phyloP scores from a whole-genome alignment of 2,888 invertebrate species.

The Pseudeuparius sepicola region DNA sequence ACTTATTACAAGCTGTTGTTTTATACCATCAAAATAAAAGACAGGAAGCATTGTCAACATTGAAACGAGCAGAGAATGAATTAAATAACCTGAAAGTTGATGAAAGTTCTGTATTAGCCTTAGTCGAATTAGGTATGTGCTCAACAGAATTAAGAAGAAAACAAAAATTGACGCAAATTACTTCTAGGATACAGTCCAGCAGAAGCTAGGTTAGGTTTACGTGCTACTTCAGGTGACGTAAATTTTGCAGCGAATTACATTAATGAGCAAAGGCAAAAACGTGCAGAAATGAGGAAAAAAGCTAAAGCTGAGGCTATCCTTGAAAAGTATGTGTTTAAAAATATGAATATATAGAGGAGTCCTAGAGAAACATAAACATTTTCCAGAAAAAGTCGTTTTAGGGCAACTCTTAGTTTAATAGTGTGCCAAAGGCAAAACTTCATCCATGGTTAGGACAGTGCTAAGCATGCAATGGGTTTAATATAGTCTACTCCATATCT shows the following conservation, averaged over 20 bases:
- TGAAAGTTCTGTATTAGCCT: slow-evolving; percentile 41
- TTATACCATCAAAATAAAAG: slow-evolving; percentile 66
- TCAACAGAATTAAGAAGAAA: slow-evolving; percentile 1
- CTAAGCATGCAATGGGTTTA: too few relatives aligned
- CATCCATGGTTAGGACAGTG: too few relatives aligned
- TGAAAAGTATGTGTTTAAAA: slow-evolving; percentile 28
- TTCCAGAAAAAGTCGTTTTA: too few relatives aligned
- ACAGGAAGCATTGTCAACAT: slow-evolving; percentile 48
- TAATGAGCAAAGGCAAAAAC: slow-evolving; percentile 44
- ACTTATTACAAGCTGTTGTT: slow-evolving; percentile 70
- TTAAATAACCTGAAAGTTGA: slow-evolving; percentile 53
- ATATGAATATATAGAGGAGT: too few relatives aligned
- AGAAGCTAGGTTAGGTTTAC: slow-evolving; percentile 62
- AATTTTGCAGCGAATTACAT: slow-evolving; percentile 57
- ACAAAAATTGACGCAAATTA: not conserved
- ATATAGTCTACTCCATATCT: too few relatives aligned
- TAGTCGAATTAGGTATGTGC: slow-evolving; percentile 48
- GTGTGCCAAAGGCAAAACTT: too few relatives aligned
- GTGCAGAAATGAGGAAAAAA: slow-evolving; percentile 41
- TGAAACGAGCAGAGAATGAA: slow-evolving; percentile 55
- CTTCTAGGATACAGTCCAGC: slow-evolving; percentile 50
- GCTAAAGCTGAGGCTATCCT: slow-evolving; percentile 43
- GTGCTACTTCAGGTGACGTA: slow-evolving; percentile 49
- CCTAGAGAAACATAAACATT: too few relatives aligned
- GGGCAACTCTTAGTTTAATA: too few relatives aligned